Percentiles rank a stretch among this genome's conserved stretches.
Conservation (phyloP, 2,888 invertebrate genomes). For the Eugnorisma glareosa region DNA sequence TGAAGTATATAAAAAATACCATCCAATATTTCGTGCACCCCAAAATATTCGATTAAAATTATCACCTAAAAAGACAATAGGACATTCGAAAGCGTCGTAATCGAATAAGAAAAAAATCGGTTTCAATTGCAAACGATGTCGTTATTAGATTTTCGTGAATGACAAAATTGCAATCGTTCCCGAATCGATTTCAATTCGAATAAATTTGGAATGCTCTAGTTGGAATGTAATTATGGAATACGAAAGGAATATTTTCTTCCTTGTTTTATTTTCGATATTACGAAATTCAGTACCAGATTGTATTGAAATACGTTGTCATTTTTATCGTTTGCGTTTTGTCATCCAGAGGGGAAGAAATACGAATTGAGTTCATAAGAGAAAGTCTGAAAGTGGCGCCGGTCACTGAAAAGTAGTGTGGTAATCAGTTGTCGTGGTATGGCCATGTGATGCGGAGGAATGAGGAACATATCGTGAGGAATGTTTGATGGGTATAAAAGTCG, state of each 20-base stretch:
- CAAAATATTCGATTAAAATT: slow-evolving; percentile 34
- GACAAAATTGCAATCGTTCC: slow-evolving; percentile 55
- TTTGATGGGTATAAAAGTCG: no score
- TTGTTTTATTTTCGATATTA: slow-evolving; percentile 14
- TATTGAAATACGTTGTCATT: slow-evolving; percentile 2
- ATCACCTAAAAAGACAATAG: slow-evolving; percentile 31
- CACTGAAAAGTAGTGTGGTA: background rate
- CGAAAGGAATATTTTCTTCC: slow-evolving; percentile 20
- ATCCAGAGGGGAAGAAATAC: background rate
- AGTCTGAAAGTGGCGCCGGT: background rate
- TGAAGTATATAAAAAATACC: background rate
- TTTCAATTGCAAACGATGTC: slow-evolving; percentile 38
- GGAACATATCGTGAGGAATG: background rate
- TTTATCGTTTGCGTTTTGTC: background rate
- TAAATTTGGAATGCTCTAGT: slow-evolving; percentile 50
- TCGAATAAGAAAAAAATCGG: slow-evolving; percentile 38
- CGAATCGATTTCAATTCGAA: slow-evolving; percentile 42
- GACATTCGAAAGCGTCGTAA: slow-evolving; percentile 13
- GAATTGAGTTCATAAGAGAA: background rate
- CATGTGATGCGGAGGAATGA: background rate
- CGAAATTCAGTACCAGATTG: slow-evolving; percentile 7
- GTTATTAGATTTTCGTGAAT: slow-evolving; percentile 61
- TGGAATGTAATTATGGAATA: slow-evolving; percentile 47
- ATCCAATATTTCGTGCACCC: background rate
- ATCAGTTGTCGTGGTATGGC: background rate